phyloP scores from a whole-genome alignment of 2,113 vertebrate genomes.

The Microcebus griseorufus region DNA sequence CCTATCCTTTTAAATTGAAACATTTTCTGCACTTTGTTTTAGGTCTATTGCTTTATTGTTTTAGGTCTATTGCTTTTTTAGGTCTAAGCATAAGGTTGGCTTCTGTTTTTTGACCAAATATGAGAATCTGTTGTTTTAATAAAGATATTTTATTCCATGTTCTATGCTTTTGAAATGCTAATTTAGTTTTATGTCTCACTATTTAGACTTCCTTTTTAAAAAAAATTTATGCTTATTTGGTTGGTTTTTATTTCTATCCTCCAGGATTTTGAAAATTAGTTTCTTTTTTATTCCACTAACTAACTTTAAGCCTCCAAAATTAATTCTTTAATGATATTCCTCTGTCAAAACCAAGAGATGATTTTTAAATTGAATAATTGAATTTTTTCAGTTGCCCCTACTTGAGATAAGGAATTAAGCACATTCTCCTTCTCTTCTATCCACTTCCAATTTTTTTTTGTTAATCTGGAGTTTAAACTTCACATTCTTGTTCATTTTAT shows the following conservation, averaged over 20 bases:
- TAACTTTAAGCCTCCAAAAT: not conserved
- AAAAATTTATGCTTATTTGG: not conserved
- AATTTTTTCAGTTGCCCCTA: not conserved
- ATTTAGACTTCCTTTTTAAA: not conserved
- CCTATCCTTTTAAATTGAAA: not conserved
- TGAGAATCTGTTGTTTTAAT: not conserved
- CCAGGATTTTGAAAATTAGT: not conserved
- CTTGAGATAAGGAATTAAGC: not conserved
- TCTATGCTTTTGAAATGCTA: not conserved
- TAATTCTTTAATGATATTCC: not conserved
- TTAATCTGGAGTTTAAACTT: not conserved
- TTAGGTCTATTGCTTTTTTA: no score
- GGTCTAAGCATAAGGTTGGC: not conserved
- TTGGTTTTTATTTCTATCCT: slow-evolving; percentile 27
- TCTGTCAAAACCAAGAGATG: not conserved
- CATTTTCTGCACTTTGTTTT: slow-evolving; percentile 26
- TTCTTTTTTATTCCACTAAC: slow-evolving; percentile 12
- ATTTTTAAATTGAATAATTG: not conserved
- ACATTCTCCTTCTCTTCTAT: not conserved
- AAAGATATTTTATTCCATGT: not conserved
- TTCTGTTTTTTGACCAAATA: not conserved
- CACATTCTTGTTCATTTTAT: slow-evolving; percentile 11
- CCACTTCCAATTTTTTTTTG: not conserved
- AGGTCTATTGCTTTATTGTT: slow-evolving; percentile 16
- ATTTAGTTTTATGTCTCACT: slow-evolving; percentile 21